Evolutionary conservation across 2,113 vertebrate species (phyloP), one percentile per base, ranked within the genome.

Genomic region (Sebastes fasciatus): DNA sequence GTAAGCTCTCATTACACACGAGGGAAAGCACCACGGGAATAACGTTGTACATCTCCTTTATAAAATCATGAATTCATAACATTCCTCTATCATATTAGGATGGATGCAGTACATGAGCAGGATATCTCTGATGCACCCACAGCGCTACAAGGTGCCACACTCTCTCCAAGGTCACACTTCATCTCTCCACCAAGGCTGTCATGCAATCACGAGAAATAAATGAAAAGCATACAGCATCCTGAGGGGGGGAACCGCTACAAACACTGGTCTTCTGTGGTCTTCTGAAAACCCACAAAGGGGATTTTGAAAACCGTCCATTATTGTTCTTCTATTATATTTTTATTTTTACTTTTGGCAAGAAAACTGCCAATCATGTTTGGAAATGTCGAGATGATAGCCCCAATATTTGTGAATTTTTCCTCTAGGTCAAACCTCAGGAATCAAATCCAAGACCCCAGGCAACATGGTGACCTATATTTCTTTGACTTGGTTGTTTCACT

Each of bases 131-230:
- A 76, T 74, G 86, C 74, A 86, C 79, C 65, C 73, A 80, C 62
- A 43, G 62, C 23, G 17, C 81, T 78, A 79, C 82, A 65, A 84
- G 77, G 85, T 88, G 82, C 76, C 82, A 84, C 87, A 77, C 63
- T 76, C 84, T 89, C 87, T 91, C 80, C 91, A 91, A 91, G 91
- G 89, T 91, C 91, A 91, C 80, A 58, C 69, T 74, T 74, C 89
- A 89, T 86, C 87, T 88, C 88, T 85, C 58, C 77, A 85, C 84
- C 84, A 86, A 81, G 74, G 76, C 89, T 90, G 88, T 78, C 89
- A 88, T 68, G 85, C 91, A 91, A 92, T 90, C 85, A 89, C 3
- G 13, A 81, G 82, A 90, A 89, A 92, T 87, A 89, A 91, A 93
- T 90, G 88, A 88, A 90, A 92, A 86, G 68, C 71, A 66, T 68